Evolutionary conservation across 2,888 invertebrate genomes (phyloP).

Genomic region (Callyntrura guangdongensis): DNA sequence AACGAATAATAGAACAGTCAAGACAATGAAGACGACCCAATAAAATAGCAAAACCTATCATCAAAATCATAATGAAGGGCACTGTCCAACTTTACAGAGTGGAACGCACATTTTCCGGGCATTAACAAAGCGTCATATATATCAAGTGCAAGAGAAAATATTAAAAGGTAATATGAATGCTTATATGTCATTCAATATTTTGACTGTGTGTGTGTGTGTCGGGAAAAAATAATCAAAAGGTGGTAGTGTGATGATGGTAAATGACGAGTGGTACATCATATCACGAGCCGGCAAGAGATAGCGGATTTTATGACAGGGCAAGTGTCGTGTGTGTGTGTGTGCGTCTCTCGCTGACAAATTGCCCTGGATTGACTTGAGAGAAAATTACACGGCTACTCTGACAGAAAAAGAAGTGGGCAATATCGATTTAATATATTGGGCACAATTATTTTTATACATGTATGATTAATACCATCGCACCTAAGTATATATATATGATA

Average conservation of each 20-base stretch:
- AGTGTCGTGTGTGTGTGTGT: slow-evolving; percentile 51
- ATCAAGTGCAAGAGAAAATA: not conserved
- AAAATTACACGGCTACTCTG: slow-evolving; percentile 78
- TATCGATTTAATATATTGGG: slow-evolving; percentile 82
- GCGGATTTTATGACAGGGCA: slow-evolving; percentile 69
- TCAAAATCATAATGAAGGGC: slow-evolving; percentile 25
- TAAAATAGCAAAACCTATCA: slow-evolving; percentile 29
- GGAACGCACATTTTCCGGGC: not conserved
- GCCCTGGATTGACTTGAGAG: slow-evolving; percentile 72
- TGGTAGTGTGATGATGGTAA: slow-evolving; percentile 38
- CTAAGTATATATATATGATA: not conserved
- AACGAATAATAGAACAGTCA: slow-evolving; percentile 12
- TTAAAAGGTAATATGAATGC: not conserved
- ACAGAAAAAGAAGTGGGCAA: slow-evolving; percentile 80
- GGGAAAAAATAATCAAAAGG: slow-evolving; percentile 29
- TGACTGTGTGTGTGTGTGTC: not conserved
- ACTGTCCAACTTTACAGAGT: not conserved
- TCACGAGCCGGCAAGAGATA: slow-evolving; percentile 70
- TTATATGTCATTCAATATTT: not conserved
- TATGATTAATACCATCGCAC: slow-evolving; percentile 4
- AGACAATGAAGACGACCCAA: slow-evolving; percentile 34
- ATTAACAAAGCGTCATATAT: not conserved
- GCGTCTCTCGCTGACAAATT: slow-evolving; percentile 81
- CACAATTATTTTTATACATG: slow-evolving; percentile 45
- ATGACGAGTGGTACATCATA: slow-evolving; percentile 74